Evolutionary conservation across 2,888 invertebrate species (phyloP).

Genomic region (Exocentrus adspersus): DNA sequence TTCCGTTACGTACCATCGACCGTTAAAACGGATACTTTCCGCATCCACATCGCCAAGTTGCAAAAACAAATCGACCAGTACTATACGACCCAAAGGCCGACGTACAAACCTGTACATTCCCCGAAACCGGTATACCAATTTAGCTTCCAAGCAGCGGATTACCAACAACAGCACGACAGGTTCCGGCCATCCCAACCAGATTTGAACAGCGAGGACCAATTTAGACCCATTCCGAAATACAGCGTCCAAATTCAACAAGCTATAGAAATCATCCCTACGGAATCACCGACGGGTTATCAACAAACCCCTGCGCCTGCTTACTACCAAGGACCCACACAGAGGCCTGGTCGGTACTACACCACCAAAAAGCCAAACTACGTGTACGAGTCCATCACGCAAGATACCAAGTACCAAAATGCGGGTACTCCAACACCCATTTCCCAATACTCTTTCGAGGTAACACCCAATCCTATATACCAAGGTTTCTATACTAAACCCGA

Average conservation of each 20-base stretch:
- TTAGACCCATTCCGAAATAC: constrained; percentile 55
- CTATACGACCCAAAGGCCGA: constrained; percentile 69
- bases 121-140: constrained; percentile 77
- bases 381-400: constrained; percentile 59
- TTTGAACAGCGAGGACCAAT: constrained; percentile 46
- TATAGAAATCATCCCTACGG: constrained; percentile 57
- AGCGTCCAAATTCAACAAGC: constrained; percentile 62
- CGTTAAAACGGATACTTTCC: constrained; percentile 65
- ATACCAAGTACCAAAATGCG: constrained; percentile 52
- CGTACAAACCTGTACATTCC: constrained; percentile 40
- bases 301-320: constrained; percentile 43
- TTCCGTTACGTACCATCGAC: constrained; percentile 47
- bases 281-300: constrained; percentile 42
- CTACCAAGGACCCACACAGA: constrained; percentile 53
- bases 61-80: constrained; percentile 72
- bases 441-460: constrained; percentile 60
- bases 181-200: constrained; percentile 52
- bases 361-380: constrained; percentile 64
- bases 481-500: constrained; percentile 78
- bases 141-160: constrained; percentile 73
- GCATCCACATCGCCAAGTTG: constrained; percentile 73
- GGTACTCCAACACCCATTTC: constrained; percentile 52
- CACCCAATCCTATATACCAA: constrained; percentile 63
- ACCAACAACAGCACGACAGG: constrained; percentile 57
- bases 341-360: constrained; percentile 67